Percentiles rank a stretch among this genome's conserved stretches.
phyloP scores from a whole-genome alignment of 2,888 invertebrate species.

The Pelosia muscerda region DNA sequence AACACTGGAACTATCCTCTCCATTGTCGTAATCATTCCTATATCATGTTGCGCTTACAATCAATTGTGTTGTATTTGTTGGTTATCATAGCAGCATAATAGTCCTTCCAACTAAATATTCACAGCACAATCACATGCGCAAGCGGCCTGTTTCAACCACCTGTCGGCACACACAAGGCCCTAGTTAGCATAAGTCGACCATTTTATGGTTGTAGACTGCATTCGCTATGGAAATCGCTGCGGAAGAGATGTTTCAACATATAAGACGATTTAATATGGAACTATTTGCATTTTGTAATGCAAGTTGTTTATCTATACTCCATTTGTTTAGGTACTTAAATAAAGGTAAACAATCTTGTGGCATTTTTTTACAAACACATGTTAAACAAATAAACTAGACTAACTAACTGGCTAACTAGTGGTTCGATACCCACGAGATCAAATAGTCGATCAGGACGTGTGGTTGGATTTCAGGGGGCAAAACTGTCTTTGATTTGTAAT shows the following conservation, averaged over 20 bases:
- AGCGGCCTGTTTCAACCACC: conserved; percentile 40
- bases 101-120: conserved; percentile 30
- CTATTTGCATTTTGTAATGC: conserved; percentile 9
- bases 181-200: conserved; percentile 44
- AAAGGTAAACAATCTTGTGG: no score
- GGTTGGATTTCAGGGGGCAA: no score
- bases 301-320: no score
- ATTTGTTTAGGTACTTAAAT: no score
- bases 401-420: no score
- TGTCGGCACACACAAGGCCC: conserved; percentile 48
- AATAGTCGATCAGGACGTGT: no score
- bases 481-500: no score
- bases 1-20: no score
- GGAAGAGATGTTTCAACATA: conserved; percentile 14
- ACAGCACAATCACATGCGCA: conserved; percentile 28
- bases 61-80: not conserved
- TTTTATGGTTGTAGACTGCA: conserved; percentile 30
- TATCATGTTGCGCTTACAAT: not conserved
- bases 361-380: no score
- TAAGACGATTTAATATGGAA: conserved; percentile 1
- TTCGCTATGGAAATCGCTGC: conserved; percentile 28
- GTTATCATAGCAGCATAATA: not conserved
- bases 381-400: no score
- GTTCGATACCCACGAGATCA: no score
- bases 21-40: not conserved